Percentiles rank a stretch among this genome's conserved stretches.
Conservation (phyloP, 2,113 vertebrate genomes). For the Chamaetylas fuelleborni region DNA sequence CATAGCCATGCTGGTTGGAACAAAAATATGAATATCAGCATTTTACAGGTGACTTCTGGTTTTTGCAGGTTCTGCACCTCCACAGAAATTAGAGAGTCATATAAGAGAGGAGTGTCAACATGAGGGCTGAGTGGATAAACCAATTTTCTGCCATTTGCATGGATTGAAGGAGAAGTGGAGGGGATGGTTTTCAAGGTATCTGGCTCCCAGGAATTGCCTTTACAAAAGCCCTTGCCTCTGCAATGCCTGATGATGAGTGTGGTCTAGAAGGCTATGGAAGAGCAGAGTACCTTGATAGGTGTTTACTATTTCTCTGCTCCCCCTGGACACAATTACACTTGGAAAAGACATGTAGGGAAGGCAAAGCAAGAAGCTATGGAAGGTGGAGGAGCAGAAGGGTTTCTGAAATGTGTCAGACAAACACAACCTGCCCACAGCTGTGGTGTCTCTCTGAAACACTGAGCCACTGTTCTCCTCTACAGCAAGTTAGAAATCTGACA, state of each 20-base stretch:
- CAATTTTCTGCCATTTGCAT: neutral
- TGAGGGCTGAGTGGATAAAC: neutral
- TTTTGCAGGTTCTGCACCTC: neutral
- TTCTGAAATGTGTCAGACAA: neutral
- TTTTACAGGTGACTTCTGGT: neutral
- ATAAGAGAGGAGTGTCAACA: neutral
- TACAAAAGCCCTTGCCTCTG: neutral
- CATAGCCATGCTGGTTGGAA: neutral
- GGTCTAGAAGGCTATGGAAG: neutral
- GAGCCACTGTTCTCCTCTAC: neutral
- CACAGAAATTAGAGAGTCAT: neutral
- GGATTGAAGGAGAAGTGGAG: neutral
- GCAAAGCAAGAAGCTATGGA: rapidly evolving
- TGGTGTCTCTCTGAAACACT: neutral
- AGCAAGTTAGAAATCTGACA: neutral
- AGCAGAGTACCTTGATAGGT: neutral
- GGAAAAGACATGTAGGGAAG: neutral
- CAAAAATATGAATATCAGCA: neutral
- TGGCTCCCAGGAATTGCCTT: neutral
- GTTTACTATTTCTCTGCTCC: neutral
- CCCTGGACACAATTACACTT: neutral
- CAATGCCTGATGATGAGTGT: too few relatives aligned
- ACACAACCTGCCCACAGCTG: rapidly evolving
- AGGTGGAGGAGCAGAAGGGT: neutral
- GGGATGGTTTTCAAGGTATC: neutral